Evolutionary conservation across 2,113 vertebrate genomes (phyloP).

Genomic region (Dissostichus mawsoni): DNA sequence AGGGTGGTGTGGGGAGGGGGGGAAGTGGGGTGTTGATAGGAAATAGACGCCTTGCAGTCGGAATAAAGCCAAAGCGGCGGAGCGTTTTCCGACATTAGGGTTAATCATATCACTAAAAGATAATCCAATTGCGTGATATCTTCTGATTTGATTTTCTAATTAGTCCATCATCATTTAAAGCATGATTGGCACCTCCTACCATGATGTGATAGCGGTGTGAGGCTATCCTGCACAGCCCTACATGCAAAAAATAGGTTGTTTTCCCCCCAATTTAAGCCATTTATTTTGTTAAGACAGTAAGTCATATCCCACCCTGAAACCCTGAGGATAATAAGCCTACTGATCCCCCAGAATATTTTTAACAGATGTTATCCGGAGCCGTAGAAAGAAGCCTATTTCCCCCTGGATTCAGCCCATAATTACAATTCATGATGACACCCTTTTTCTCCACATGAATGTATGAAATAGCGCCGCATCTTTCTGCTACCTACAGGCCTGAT

Average conservation of each 20-base stretch:
- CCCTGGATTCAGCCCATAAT: conserved; percentile 53
- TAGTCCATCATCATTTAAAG: conserved; percentile 66
- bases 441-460: conserved; percentile 27
- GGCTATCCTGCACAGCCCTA: conserved; percentile 40
- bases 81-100: conserved; percentile 15
- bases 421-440: conserved; percentile 74
- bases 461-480: conserved; percentile 53
- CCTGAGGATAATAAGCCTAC: conserved; percentile 7
- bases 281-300: conserved; percentile 20
- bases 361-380: conserved; percentile 18
- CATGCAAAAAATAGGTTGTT: conserved; percentile 6
- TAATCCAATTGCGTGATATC: conserved; percentile 23
- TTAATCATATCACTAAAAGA: neutral
- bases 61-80: conserved; percentile 40
- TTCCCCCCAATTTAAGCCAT: neutral
- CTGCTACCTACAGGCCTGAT: conserved; percentile 15
- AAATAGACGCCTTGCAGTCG: conserved; percentile 62
- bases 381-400: conserved; percentile 33
- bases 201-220: conserved; percentile 56
- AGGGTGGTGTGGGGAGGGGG: neutral
- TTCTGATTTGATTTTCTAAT: conserved; percentile 48
- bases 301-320: neutral
- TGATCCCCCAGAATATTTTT: neutral
- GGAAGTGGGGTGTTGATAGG: conserved; percentile 60
- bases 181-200: conserved; percentile 78